These are phyloP conservation scores for Tragelaphus imberbis DNA, from an alignment of 2,113 vertebrate genomes.

Conservation along the genomic window DNA sequence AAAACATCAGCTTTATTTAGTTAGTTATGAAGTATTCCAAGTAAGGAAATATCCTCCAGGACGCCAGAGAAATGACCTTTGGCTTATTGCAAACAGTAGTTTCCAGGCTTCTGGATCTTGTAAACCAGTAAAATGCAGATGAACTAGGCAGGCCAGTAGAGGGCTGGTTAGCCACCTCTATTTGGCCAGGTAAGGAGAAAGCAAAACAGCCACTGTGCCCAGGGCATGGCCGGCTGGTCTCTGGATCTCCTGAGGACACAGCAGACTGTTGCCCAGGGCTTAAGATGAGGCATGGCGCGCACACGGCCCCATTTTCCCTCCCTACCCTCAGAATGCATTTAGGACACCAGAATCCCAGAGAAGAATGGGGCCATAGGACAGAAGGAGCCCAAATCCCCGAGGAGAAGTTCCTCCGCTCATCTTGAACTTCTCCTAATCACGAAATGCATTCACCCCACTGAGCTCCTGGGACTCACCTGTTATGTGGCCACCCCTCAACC, in stretches of 20 bases:
- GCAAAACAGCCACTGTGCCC: not conserved
- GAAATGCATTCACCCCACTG: not conserved
- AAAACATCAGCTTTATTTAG: not conserved
- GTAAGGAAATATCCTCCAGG: not conserved
- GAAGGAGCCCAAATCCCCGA: rapidly evolving
- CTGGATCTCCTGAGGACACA: not conserved
- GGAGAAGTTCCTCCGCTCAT: not conserved
- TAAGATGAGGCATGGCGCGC: not conserved
- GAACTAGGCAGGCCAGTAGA: not conserved
- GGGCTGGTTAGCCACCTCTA: not conserved
- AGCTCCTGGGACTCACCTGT: not conserved
- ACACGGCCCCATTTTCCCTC: not conserved
- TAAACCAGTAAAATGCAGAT: not conserved
- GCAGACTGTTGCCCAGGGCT: not conserved
- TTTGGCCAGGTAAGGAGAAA: not conserved
- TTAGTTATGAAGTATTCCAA: not conserved
- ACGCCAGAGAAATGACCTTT: not conserved
- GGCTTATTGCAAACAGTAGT: not conserved
- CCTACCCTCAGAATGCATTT: not conserved
- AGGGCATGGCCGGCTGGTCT: not conserved
- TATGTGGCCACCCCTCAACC: not conserved
- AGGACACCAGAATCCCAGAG: not conserved
- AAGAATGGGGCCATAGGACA: not conserved
- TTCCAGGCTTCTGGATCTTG: not conserved
- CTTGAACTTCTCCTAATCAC: not conserved